These are phyloP conservation scores for Vicugna pacos DNA, from an alignment of 2,113 vertebrate genomes.

Conservation along the genomic window DNA sequence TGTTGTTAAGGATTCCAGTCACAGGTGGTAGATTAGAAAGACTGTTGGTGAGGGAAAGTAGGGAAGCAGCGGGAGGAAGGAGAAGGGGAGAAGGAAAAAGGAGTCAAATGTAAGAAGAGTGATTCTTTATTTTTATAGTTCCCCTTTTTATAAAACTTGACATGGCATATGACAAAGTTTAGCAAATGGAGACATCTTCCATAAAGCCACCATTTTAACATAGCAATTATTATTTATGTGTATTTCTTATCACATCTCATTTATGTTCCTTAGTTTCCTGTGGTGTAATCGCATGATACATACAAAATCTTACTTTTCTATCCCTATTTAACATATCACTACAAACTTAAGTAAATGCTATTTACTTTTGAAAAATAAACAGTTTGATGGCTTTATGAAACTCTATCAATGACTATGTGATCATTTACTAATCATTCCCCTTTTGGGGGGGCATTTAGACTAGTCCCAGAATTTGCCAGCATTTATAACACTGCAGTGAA, in stretches of 20 bases:
- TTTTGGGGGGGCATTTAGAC: neutral
- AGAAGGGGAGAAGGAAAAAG: neutral
- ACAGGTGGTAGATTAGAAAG: slow-evolving; percentile 6
- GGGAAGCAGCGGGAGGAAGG: neutral
- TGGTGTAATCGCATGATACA: slow-evolving; percentile 11
- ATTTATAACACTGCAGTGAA: neutral
- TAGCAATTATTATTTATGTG: slow-evolving; percentile 39
- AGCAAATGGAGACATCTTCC: neutral
- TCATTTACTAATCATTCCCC: neutral
- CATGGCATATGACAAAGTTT: slow-evolving; percentile 12
- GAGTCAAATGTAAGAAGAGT: slow-evolving; percentile 28
- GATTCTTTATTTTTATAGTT: slow-evolving; percentile 59
- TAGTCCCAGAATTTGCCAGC: neutral
- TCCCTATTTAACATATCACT: neutral
- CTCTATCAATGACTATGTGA: slow-evolving; percentile 16
- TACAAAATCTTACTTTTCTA: neutral
- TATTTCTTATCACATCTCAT: slow-evolving; percentile 42
- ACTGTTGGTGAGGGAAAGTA: neutral
- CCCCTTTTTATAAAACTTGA: slow-evolving; percentile 34
- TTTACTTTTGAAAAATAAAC: slow-evolving; percentile 10
- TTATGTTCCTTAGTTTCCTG: slow-evolving; percentile 37
- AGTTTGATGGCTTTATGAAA: slow-evolving; percentile 58
- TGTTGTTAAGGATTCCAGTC: slow-evolving; percentile 27
- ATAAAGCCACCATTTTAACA: slow-evolving; percentile 54
- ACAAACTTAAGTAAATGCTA: slow-evolving; percentile 22